Percentiles rank a stretch among this genome's conserved stretches.
These are phyloP conservation scores for Neopipo cinnamomea DNA, from an alignment of 2,113 vertebrate genomes.

Conservation along the genomic window DNA sequence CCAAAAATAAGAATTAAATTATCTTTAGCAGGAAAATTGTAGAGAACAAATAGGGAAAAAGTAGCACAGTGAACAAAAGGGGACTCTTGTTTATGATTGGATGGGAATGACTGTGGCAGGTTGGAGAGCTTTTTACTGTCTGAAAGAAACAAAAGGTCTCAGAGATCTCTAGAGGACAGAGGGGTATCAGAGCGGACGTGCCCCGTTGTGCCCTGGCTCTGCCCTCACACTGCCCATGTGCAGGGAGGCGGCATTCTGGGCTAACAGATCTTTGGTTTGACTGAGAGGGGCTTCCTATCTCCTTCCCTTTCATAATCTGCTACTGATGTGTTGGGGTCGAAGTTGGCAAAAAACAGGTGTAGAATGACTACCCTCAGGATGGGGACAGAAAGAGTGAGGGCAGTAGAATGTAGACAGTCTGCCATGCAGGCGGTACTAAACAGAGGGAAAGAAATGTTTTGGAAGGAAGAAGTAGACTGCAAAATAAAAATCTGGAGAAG, in stretches of 20 bases:
- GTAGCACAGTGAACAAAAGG: neutral
- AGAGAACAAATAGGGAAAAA: neutral
- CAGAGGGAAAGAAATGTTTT: neutral
- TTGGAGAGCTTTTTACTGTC: neutral
- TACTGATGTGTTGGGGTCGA: neutral
- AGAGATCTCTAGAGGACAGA: neutral
- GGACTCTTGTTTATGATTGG: neutral
- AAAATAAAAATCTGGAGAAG: neutral
- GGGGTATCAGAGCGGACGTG: neutral
- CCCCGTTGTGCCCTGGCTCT: neutral
- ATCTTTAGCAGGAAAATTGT: neutral
- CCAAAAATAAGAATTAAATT: neutral
- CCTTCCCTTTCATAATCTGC: neutral
- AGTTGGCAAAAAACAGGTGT: neutral
- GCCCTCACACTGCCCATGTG: neutral
- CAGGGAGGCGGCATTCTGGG: neutral
- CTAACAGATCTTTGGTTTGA: neutral
- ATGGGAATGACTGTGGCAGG: neutral
- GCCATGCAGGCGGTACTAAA: neutral
- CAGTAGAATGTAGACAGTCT: neutral
- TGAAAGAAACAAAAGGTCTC: neutral
- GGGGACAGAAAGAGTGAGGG: neutral
- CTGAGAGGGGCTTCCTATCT: neutral
- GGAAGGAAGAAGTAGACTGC: neutral
- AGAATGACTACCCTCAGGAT: neutral